Evolutionary conservation across 2,797 vertebrate genomes (phyloP).

Genomic region (Micrastur ruficollis): DNA sequence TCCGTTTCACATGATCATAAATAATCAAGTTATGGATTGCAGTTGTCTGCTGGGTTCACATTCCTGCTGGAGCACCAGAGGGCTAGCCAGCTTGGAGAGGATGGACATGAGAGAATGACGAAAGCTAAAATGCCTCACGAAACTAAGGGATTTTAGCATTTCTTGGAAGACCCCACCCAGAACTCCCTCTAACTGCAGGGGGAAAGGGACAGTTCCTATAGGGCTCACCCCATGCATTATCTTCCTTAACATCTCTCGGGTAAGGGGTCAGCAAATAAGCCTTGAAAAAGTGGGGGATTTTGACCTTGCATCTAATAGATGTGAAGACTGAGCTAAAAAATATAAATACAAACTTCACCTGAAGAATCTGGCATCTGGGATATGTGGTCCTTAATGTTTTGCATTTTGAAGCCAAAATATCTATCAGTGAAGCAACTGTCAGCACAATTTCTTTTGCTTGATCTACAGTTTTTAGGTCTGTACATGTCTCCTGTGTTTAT

Average conservation of each 20-base stretch:
- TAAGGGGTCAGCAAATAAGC: not conserved
- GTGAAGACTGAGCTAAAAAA: not conserved
- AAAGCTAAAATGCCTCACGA: not conserved
- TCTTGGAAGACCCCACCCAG: not conserved
- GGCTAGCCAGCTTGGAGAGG: not conserved
- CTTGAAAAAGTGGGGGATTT: not conserved
- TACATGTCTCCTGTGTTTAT: not conserved
- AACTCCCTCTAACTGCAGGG: not conserved
- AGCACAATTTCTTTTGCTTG: not conserved
- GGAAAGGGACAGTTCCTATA: not conserved
- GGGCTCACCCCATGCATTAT: accelerated
- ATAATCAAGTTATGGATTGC: not conserved
- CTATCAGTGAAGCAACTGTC: not conserved
- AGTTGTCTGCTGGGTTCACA: not conserved
- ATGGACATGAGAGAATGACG: not conserved
- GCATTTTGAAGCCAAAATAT: not conserved
- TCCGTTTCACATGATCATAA: not conserved
- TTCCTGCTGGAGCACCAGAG: not conserved
- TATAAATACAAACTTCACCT: not conserved
- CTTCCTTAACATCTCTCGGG: not conserved
- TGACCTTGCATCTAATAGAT: not conserved
- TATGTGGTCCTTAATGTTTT: not conserved
- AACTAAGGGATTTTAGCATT: not conserved
- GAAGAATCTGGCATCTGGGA: not conserved
- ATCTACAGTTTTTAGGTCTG: not conserved